Percentiles rank a stretch among this genome's conserved stretches.
phyloP scores from a whole-genome alignment of 2,797 vertebrate genomes.

The Sphaeramia orbicularis region DNA sequence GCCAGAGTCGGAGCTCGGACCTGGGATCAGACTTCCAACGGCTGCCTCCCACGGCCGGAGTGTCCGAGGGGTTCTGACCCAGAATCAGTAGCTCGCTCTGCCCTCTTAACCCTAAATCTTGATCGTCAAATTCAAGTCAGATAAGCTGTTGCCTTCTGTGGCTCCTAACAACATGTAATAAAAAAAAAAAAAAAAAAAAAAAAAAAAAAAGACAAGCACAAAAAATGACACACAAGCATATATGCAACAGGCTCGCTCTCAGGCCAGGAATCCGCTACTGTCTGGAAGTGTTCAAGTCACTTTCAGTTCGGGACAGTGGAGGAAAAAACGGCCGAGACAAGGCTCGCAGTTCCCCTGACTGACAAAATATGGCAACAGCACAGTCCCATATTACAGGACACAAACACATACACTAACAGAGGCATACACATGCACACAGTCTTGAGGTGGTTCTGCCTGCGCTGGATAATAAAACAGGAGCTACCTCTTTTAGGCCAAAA shows the following conservation, averaged over 20 bases:
- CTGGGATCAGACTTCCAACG: conserved; percentile 27
- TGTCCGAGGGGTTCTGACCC: conserved; percentile 32
- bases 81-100: conserved; percentile 54
- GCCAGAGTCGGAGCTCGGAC: conserved; percentile 30
- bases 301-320: conserved; percentile 11
- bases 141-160: conserved; percentile 35
- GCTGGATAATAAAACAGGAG: conserved; percentile 1
- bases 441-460: conserved; percentile 19
- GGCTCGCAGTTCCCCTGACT: conserved; percentile 41
- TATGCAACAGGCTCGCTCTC: conserved; percentile 31
- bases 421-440: conserved; percentile 17
- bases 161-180: conserved; percentile 38
- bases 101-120: conserved; percentile 30
- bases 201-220: conserved; percentile 20
- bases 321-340: conserved; percentile 35
- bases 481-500: conserved; percentile 36
- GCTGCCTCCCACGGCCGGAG: conserved; percentile 9
- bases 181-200: conserved; percentile 1
- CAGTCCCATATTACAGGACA: conserved; percentile 26
- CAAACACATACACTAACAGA: conserved; percentile 20
- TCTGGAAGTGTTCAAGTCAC: conserved; percentile 22
- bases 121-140: conserved; percentile 65
- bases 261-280: conserved; percentile 25
- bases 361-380: conserved; percentile 57
- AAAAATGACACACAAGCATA: conserved; percentile 38